Base-by-base conservation (phyloP, 2,113 vertebrate species). In the Micromys minutus region DNA sequence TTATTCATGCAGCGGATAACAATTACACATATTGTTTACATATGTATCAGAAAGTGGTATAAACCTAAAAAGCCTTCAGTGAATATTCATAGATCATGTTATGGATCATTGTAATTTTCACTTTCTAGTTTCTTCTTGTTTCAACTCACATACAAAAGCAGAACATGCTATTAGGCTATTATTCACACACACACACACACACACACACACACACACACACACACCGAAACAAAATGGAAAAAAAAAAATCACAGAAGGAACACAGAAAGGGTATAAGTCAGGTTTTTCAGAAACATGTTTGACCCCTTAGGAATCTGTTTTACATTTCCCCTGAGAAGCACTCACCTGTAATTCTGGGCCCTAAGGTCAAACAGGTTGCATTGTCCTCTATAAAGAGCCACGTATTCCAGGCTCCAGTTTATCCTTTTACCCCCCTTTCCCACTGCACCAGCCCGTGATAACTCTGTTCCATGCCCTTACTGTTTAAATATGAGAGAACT, bases 101-200 rank as follows among this genome's bases (percentile, higher is more conserved):
- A 90, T 6, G 77, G 59, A 76, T 88, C 12, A 88, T 80, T 89
- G 79, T 17, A 47, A 3, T 69, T 29, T 67, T 86, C 75, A 63
- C n/a, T 13, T 91, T 95, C 79, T 65, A 81, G 63, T 93, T 95
- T 91, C 9, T 85, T 91, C 7, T 91, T 87, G 31, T 5, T 72
- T 42, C 26, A 74, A 42, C 26, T 29, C 81, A 87, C 50, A 34
- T 36, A 75, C 63, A 89, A 59, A 89, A 89, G 63, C 26, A 65
- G 34, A 47, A 79, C 1, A 45, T 74, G 22, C n/a, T 22, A 45
- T 74, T 39, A 36, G 26, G 76, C 34, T 65, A 65, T 31, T 65
- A 29, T 3, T 29, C 61, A 29, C 63, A 63, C 61, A 29, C 61
- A 63, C 61, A 63, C 24, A 29, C 61, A 26, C 59, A 59, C 17